Conservation (phyloP, 2,888 invertebrate species). For the Agonopterix heracliana region DNA sequence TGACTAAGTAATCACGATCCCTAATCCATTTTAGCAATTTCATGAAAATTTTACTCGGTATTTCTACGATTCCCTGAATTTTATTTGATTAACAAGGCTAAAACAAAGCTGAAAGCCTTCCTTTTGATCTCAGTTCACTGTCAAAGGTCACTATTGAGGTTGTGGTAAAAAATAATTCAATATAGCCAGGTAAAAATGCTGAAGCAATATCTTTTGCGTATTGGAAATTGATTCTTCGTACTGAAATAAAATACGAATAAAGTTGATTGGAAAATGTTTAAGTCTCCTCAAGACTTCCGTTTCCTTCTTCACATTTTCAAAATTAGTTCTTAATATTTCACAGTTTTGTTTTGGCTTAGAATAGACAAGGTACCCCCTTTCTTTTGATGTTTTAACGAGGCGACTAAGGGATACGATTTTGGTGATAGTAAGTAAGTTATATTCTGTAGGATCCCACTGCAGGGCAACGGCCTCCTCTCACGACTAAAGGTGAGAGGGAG, state of each 20-base stretch:
- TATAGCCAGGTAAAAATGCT: slow-evolving; percentile 21
- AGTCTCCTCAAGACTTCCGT: no score
- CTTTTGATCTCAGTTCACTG: slow-evolving; percentile 28
- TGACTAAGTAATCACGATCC: not conserved
- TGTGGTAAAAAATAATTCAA: slow-evolving; percentile 30
- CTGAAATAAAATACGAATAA: not conserved
- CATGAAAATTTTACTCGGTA: slow-evolving; percentile 8
- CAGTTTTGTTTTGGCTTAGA: no score
- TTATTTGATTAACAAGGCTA: slow-evolving; percentile 30
- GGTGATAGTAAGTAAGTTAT: no score
- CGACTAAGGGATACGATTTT: no score
- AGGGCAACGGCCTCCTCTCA: no score
- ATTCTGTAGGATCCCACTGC: no score
- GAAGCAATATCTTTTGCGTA: slow-evolving; percentile 3
- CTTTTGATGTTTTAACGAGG: no score
- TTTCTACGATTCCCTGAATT: slow-evolving; percentile 17
- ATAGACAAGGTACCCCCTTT: no score
- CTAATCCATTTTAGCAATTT: not conserved
- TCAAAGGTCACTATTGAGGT: slow-evolving; percentile 27
- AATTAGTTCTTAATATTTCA: no score
- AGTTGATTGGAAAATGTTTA: no score
- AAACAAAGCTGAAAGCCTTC: slow-evolving; percentile 26
- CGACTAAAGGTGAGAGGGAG: no score
- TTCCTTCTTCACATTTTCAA: no score
- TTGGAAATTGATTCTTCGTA: not conserved